These are phyloP conservation scores for Henicopernis longicauda DNA, from an alignment of 2,113 vertebrate genomes.

Conservation along the genomic window DNA sequence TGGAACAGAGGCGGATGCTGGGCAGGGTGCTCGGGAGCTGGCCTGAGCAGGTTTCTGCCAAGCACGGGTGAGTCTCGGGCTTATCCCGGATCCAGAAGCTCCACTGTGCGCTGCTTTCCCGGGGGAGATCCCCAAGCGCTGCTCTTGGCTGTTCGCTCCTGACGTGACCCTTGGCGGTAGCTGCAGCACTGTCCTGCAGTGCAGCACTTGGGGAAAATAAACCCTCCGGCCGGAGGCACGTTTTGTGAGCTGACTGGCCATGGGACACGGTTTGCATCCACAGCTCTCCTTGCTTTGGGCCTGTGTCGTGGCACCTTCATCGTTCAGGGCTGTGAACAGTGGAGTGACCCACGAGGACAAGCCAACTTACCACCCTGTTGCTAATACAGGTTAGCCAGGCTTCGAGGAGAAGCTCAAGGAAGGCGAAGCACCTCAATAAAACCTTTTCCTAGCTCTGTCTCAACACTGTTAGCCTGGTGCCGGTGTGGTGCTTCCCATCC, in stretches of 20 bases:
- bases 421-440: neutral
- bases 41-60: neutral
- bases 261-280: neutral
- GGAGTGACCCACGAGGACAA: neutral
- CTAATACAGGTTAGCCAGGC: neutral
- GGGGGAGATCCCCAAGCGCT: neutral
- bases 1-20: neutral
- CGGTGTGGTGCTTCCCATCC: neutral
- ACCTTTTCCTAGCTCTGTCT: neutral
- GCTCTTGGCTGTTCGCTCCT: neutral
- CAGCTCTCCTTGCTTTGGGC: neutral
- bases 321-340: neutral
- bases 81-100: neutral
- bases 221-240: neutral
- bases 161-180: neutral
- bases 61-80: fast-evolving
- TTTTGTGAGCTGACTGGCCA: fast-evolving
- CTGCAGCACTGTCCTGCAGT: neutral
- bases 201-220: neutral
- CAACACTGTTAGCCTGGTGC: neutral
- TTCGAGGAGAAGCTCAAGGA: neutral
- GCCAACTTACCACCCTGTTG: neutral
- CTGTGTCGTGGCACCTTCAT: fast-evolving
- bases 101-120: fast-evolving
- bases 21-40: neutral